Evolutionary conservation across 2,113 vertebrate species (phyloP), one percentile per base, ranked within the genome.

Genomic region (Sprattus sprattus): DNA sequence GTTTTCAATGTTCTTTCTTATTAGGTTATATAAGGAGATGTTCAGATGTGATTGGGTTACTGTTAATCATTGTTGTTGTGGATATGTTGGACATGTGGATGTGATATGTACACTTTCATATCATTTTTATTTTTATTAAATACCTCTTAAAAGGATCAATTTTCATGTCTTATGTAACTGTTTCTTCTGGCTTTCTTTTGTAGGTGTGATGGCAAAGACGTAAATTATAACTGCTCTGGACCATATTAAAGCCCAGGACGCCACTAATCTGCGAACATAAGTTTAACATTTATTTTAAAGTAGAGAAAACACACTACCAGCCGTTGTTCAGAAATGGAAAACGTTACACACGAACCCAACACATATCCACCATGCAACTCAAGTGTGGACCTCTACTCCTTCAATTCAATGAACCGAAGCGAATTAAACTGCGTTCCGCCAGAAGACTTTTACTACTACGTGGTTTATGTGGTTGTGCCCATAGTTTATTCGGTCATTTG

Each of bases 401-500:
- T 91, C 20, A 49, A 52, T 8, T 85, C 88, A 0, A 86, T 82
- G 2, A 95, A 94, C 92, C 25, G 45, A 86, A 91, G 89, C 0
- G 89, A 90, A 78, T 57, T 85, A 28, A 93, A 93, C 89, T 95
- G 94, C 85, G 92, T 91, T 0, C 87, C 87, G 0, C 92, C 93
- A 2, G 57, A 86, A 0, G 93, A 93, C 54, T 91, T 91, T n/a
- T 87, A 89, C 87, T 93, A 94, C 90, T 92, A 94, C 54, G 93
- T 93, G 0, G 96, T 97, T 15, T 97, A 97, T 0, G 6, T 97
- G 28, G 90, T 97, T 45, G 91, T 97, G 4, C 97, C 97, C 0
- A 90, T 97, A 47, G 97, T 97, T 85, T 98, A 97, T 91, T 96
- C 97, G 0, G 89, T 96, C 0, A 97, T 97, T 88, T 97, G 97